These are phyloP conservation scores for Ciona savignyi DNA, from an alignment of 23 tunicate genomes.

Conservation along the genomic window DNA sequence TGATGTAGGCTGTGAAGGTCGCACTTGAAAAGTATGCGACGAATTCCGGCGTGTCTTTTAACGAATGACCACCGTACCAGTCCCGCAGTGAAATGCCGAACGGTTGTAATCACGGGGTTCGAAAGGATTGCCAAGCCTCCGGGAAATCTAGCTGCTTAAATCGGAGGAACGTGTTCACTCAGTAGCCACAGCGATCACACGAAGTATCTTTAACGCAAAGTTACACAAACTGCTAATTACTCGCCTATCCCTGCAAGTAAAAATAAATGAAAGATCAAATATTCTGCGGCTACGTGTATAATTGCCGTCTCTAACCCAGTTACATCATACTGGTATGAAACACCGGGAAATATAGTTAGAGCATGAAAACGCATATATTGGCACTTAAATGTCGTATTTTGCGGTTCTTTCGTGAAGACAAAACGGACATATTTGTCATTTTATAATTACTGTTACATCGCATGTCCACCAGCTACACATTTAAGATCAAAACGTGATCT, in stretches of 20 bases:
- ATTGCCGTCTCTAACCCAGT: too few relatives aligned
- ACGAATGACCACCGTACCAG: not conserved
- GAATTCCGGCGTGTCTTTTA: not conserved
- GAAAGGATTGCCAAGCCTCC: not conserved
- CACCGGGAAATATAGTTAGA: not conserved
- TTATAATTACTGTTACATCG: too few relatives aligned
- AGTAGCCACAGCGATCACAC: not conserved
- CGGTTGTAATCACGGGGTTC: not conserved
- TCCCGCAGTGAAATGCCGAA: not conserved
- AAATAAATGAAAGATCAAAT: not conserved
- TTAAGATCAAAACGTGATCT: too few relatives aligned
- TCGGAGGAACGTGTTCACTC: not conserved
- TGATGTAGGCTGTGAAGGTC: too few relatives aligned
- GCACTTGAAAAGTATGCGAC: too few relatives aligned
- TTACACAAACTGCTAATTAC: not conserved
- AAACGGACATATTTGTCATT: too few relatives aligned
- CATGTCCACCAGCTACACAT: too few relatives aligned
- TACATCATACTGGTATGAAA: too few relatives aligned
- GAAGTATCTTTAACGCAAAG: not conserved
- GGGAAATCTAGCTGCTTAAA: not conserved
- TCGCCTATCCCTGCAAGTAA: not conserved
- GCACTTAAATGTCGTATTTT: too few relatives aligned
- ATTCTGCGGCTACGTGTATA: not conserved
- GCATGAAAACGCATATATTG: too few relatives aligned
- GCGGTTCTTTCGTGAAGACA: too few relatives aligned